Evolutionary conservation across 2,797 vertebrate species (phyloP), one percentile per base, ranked within the genome.

Genomic region (Poeciliopsis infans): DNA sequence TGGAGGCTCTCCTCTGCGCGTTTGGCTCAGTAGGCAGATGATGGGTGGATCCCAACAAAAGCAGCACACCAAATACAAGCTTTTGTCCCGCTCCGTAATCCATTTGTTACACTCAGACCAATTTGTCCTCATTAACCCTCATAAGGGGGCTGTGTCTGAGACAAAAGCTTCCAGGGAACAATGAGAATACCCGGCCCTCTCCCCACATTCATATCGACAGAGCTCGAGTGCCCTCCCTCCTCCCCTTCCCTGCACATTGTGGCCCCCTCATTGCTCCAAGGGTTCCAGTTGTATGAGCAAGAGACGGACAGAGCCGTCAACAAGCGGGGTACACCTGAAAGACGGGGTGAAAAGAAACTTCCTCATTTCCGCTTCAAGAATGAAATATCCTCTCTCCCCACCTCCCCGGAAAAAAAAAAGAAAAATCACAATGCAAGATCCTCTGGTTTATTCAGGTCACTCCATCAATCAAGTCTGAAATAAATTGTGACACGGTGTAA

Each of bases 111-210:
- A 96, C 96, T 94, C 95, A 93, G 95, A 93, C 92, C 96, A 98
- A 98, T 97, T 98, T 98, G 97, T 95, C 96, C 95, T 97, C 95
- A 97, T 98, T 97, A 97, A 98, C 96, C 97, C 96, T 96, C 96
- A 96, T 96, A 94, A 97, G 94, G 96, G 96, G 95, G 94, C 95
- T 89, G 96, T 96, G 96, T 96, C 91, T 95, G 95, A 96, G 96
- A 97, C 96, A 98, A 97, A 97, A 94, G 89, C 93, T 93, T 81
- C 87, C 76, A 72, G 77, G 92, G 96, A 97, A 98, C 96, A 98
- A 97, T 96, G 87, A 86, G 85, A 81, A 78, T 77, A 76, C 83
- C 89, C 82, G 72, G 23, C 75, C 81, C 76, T 78, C 79, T 78
- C 79, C 74, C 77, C 79, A 70, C 82, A 31, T 87, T 87, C 94